Evolutionary conservation across 2,113 vertebrate genomes (phyloP), one percentile per base, ranked within the genome.

Genomic region (Calyptommatus sinebrachiatus): DNA sequence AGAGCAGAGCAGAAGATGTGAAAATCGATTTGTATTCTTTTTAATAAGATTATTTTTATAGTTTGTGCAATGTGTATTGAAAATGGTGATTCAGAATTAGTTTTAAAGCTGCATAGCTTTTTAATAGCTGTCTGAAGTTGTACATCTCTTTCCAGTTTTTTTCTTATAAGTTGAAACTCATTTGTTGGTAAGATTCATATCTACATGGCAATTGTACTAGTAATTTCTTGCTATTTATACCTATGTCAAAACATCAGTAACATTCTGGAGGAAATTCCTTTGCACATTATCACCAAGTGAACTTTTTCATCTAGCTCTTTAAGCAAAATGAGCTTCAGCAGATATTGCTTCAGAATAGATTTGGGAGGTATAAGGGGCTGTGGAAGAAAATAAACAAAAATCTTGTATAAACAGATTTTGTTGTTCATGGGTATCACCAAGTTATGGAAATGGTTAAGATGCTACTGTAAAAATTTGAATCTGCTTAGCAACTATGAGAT

Each of bases 1-100:
- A 83, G 48, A 86, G 35, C 63, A 80, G 31, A 86, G 31, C 67
- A 85, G 71, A 88, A 83, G 83, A 86, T 53, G 77, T 81, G 78
- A 76, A 85, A 83, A 72, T 86, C 85, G 60, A 78, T 82, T 48
- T 84, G 20, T 82, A 79, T 5, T 83, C 24, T 80, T 73, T 60
- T 86, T 86, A 4, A 22, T 0, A 88, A 80, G 71, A 48, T 21
- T 84, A 73, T 48, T 62, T 69, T 45, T 45, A 35, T 35, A 5
- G 8, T 18, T 53, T 18, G 46, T 72, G 31, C 68, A 71, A 24
- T 76, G 8, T 24, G 1, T 78, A 79, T 70, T 89, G 7, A 28
- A 87, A 67, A 62, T 3, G 20, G 29, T 69, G 35, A 18, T 71
- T 88, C 57, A 70, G 48, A 80, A 71, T 82, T 41, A 11, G 46